A percentile compares a stretch with the other conserved stretches of the same genome.
Evolutionary conservation across 2,113 vertebrate species (phyloP).

Genomic region (Pelecanus crispus): DNA sequence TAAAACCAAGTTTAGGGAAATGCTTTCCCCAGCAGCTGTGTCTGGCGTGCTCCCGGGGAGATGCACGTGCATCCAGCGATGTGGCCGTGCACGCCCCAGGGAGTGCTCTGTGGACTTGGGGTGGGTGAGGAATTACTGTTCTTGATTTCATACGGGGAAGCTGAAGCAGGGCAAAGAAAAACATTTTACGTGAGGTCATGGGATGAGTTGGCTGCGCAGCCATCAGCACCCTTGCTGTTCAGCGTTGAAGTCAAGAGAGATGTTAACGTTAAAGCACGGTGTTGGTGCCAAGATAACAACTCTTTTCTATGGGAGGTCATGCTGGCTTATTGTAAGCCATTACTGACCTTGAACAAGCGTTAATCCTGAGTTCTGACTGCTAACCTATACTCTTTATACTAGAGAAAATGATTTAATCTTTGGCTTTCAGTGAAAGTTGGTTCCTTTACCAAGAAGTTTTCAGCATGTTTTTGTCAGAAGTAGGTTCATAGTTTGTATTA

Average conservation of each 20-base stretch:
- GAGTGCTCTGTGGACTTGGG: neutral
- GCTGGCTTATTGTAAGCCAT: neutral
- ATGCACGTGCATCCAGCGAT: accelerated
- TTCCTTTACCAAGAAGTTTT: constrained; percentile 51
- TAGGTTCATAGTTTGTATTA: constrained; percentile 16
- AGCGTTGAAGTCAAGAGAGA: neutral
- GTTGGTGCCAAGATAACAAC: neutral
- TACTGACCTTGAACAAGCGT: neutral
- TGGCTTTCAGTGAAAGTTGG: constrained; percentile 29
- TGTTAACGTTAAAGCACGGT: accelerated
- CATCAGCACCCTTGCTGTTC: neutral
- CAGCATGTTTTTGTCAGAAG: constrained; percentile 45
- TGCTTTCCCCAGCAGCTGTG: neutral
- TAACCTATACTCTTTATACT: neutral
- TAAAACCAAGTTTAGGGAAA: neutral
- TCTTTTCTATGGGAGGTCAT: neutral
- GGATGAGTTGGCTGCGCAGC: neutral
- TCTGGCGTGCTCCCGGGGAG: neutral
- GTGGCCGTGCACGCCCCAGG: accelerated
- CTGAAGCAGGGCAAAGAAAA: neutral
- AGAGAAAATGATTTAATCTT: constrained; percentile 37
- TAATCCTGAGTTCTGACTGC: neutral
- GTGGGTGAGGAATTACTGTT: neutral
- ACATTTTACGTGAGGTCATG: neutral
- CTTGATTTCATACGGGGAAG: neutral